These are phyloP conservation scores for Spinibarbus caldwelli DNA, from an alignment of 2,797 vertebrate species.

Conservation along the genomic window DNA sequence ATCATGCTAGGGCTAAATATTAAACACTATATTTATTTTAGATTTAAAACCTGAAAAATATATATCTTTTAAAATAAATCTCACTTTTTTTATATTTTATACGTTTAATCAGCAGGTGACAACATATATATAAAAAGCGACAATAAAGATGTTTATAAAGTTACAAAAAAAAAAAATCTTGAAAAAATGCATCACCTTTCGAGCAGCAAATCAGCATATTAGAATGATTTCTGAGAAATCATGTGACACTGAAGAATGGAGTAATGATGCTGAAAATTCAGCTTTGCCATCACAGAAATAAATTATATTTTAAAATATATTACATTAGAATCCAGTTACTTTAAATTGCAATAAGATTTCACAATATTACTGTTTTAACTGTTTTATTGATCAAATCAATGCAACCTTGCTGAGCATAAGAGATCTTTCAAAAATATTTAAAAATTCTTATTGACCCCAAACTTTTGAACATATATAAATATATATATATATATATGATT, in stretches of 20 bases:
- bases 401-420: neutral
- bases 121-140: neutral
- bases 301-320: neutral
- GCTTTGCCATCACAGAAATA: neutral
- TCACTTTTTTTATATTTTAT: neutral
- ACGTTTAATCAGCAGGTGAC: neutral
- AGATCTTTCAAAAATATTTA: neutral
- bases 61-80: neutral
- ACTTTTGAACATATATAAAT: neutral
- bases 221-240: neutral
- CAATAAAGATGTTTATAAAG: neutral
- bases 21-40: neutral
- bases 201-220: neutral
- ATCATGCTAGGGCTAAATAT: no score
- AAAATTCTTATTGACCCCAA: neutral
- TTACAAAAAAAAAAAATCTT: neutral
- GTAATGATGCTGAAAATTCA: neutral
- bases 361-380: neutral
- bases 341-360: neutral
- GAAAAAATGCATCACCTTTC: neutral
- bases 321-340: neutral
- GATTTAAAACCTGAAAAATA: no score
- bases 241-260: neutral
- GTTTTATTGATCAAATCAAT: neutral
- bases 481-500: neutral